Evolutionary conservation across 2,113 vertebrate species (phyloP).

Genomic region (Archocentrus centrarchus): DNA sequence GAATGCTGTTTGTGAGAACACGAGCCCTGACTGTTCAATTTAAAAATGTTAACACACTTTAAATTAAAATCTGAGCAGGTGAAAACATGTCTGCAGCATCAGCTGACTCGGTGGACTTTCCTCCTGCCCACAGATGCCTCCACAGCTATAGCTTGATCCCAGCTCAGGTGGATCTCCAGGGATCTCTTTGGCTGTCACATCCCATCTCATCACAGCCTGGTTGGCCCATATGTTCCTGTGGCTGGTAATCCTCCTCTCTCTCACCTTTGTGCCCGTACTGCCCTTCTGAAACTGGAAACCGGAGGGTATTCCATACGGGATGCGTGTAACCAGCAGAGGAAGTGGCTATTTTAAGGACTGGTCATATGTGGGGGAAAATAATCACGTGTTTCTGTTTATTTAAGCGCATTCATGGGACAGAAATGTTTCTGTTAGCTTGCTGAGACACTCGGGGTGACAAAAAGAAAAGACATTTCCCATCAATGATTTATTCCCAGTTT

Average conservation of each 20-base stretch:
- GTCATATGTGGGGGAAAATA: not conserved
- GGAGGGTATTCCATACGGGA: conserved; percentile 18
- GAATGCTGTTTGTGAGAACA: not conserved
- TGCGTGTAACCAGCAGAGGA: conserved; percentile 21
- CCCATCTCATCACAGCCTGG: conserved; percentile 67
- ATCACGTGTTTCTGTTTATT: not conserved
- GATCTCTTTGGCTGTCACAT: conserved; percentile 65
- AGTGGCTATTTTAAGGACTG: conserved; percentile 46
- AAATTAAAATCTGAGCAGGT: not conserved
- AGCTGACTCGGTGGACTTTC: conserved; percentile 14
- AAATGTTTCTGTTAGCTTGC: not conserved
- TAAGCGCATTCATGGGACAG: not conserved
- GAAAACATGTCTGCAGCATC: not conserved
- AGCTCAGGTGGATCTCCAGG: conserved; percentile 59
- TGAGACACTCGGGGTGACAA: not conserved
- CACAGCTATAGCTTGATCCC: conserved; percentile 56
- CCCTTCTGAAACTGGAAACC: conserved; percentile 15
- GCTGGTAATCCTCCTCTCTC: conserved; percentile 55
- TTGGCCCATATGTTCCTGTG: conserved; percentile 70
- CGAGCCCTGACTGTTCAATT: not conserved
- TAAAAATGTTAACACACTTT: not conserved
- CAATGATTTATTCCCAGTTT: not conserved
- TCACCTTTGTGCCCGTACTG: conserved; percentile 27
- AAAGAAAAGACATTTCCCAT: not conserved
- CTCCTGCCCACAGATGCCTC: conserved; percentile 57